Conservation (phyloP, 2,797 vertebrate genomes). For the Enteromius unitaeniatus region DNA sequence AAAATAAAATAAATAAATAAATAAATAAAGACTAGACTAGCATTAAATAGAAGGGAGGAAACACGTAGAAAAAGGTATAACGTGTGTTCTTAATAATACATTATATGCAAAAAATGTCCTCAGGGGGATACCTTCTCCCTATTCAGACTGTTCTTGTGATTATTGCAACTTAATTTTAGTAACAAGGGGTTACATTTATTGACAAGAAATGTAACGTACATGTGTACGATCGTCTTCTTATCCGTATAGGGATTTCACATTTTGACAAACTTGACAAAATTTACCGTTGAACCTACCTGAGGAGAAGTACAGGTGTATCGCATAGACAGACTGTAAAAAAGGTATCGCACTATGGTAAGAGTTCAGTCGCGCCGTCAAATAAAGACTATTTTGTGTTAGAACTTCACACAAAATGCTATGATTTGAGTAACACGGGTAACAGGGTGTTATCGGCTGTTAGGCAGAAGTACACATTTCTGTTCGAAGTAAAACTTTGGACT, state of each 20-base stretch:
- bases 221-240: too few relatives aligned
- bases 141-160: neutral
- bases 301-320: too few relatives aligned
- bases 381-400: slow-evolving; percentile 21
- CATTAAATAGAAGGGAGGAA: neutral
- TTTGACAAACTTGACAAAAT: neutral
- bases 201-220: neutral
- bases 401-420: neutral
- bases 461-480: too few relatives aligned
- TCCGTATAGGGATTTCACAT: neutral
- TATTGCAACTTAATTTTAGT: neutral
- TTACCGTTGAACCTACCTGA: neutral
- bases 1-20: too few relatives aligned
- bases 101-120: neutral
- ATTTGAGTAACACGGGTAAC: neutral
- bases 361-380: too few relatives aligned
- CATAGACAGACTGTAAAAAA: too few relatives aligned
- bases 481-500: neutral
- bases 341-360: too few relatives aligned
- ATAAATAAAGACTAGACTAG: neutral
- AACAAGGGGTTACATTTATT: neutral
- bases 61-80: neutral
- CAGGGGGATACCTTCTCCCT: neutral
- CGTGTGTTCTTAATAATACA: neutral
- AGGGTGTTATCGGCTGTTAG: neutral